Evolutionary conservation across 2,888 invertebrate genomes (phyloP).

Genomic region (Pegoplata infirma): DNA sequence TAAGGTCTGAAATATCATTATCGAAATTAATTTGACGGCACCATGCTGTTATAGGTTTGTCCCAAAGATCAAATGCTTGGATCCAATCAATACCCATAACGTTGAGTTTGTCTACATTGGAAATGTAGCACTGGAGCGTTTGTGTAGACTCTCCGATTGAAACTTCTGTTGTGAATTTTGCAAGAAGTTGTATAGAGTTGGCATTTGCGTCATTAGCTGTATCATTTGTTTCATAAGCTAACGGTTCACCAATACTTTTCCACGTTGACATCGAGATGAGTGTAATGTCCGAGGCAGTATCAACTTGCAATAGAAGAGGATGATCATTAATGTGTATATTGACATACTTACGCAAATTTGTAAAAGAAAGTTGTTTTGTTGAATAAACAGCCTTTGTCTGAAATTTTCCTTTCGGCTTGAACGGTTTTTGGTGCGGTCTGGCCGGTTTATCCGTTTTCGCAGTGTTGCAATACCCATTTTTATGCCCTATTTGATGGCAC

Average conservation of each 20-base stretch:
- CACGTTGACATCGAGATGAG: conserved; percentile 35
- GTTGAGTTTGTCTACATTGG: conserved; percentile 16
- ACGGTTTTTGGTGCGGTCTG: too few relatives aligned
- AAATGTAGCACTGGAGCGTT: conserved; percentile 11
- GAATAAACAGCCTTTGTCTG: neutral
- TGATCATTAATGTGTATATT: conserved; percentile 12
- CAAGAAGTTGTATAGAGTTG: neutral
- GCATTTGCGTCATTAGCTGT: conserved; percentile 23
- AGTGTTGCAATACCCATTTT: neutral
- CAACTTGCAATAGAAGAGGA: conserved; percentile 27
- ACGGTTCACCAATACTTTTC: conserved; percentile 38
- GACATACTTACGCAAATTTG: conserved; percentile 38
- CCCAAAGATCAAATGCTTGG: neutral
- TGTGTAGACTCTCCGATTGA: neutral
- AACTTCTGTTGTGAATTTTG: neutral
- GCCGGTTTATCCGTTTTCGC: too few relatives aligned
- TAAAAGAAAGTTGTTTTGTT: conserved; percentile 13
- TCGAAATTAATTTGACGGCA: conserved; percentile 9
- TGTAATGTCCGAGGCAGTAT: conserved; percentile 52
- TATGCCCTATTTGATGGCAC: neutral
- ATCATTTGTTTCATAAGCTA: conserved; percentile 18
- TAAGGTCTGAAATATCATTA: neutral
- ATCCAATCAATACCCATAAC: conserved; percentile 15
- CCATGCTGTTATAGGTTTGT: conserved; percentile 3
- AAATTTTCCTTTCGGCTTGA: neutral